Base-by-base conservation (phyloP, 1,140 invertebrate genomes). In the Danaus plexippus region DNA sequence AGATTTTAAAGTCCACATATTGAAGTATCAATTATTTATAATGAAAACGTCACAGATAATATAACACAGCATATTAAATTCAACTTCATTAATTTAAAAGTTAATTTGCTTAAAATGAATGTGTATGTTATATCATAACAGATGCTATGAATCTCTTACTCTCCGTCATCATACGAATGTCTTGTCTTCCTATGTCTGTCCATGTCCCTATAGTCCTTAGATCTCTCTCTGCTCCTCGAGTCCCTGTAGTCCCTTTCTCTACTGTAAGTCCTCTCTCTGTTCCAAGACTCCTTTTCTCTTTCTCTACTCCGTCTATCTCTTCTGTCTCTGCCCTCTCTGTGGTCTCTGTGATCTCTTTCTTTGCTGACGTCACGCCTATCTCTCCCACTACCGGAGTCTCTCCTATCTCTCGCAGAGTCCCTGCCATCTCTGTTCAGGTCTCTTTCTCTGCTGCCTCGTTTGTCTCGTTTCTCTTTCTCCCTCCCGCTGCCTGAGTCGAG, bases 181-280 rank as follows among this genome's bases (percentile, higher is more conserved):
- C 77, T 62, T 12, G 78, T 66, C 57, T 78, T 80, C 41, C 82
- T 67, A 66, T 88, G 79, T 55, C 82, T 66, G n/a, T 85, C 82
- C 47, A 84, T 80, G 9, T 87, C 83, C 54, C 84, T 77, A 32
- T 85, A 85, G 52, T 84, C 79, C 59, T 85, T 85, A n/a, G 74
- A 66, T 51, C 83, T 71, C 44, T 87, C 77, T 54, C 85, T 79
- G 61, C 84, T 87, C 11, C 85, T 66, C 11, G 85, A 83, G 52
- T 85, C 78, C 22, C 82, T 75, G 46, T 83, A 81, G 48, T 87
- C 83, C 55, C 85, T 73, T 9, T 86, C 85, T 11, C 89, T 84
- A 63, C 89, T 89, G 52, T 90, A 89, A 51, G 87, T 89, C 42
- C 89, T 89, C 46, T 90, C 89, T 66, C 79, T 71, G 32, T 77